These are phyloP conservation scores for Microplitis demolitor DNA, from an alignment of 1,140 invertebrate species.

Conservation along the genomic window DNA sequence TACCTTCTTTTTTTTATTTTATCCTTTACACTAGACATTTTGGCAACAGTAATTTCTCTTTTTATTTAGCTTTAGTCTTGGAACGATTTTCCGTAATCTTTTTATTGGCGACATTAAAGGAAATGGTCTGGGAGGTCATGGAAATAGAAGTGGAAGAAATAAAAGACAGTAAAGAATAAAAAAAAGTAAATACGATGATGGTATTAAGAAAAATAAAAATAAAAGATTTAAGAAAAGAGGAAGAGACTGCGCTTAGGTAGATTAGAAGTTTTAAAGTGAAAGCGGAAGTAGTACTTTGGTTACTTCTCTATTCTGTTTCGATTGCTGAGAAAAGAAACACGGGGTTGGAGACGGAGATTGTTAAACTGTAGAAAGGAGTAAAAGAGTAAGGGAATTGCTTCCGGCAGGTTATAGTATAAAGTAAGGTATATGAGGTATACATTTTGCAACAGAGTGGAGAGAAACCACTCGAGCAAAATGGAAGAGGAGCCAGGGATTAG, in stretches of 20 bases:
- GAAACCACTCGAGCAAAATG: constrained; percentile 10
- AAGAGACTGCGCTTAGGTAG: constrained; percentile 7
- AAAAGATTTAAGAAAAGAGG: not conserved
- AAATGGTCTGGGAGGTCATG: not conserved
- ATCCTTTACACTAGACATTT: not conserved
- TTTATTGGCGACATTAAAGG: constrained; percentile 44
- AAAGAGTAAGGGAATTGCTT: constrained; percentile 2
- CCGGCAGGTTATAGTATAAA: constrained; percentile 6
- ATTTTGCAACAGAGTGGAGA: not conserved
- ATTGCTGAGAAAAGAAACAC: not conserved
- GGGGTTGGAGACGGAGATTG: constrained; percentile 9
- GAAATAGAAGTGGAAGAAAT: not conserved
- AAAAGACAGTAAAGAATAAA: not conserved
- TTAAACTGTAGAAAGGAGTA: not conserved
- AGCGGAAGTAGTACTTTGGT: constrained; percentile 29
- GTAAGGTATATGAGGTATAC: constrained; percentile 2
- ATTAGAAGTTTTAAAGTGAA: constrained; percentile 20
- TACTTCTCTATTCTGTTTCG: constrained; percentile 19
- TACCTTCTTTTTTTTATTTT: not conserved
- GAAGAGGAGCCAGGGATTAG: constrained; percentile 37
- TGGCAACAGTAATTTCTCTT: not conserved
- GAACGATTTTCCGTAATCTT: constrained; percentile 42
- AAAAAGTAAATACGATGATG: not conserved
- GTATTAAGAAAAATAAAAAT: not conserved
- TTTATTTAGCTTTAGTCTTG: not conserved